phyloP scores from a whole-genome alignment of 2,888 invertebrate species.

The Lamellibrachia satsuma region DNA sequence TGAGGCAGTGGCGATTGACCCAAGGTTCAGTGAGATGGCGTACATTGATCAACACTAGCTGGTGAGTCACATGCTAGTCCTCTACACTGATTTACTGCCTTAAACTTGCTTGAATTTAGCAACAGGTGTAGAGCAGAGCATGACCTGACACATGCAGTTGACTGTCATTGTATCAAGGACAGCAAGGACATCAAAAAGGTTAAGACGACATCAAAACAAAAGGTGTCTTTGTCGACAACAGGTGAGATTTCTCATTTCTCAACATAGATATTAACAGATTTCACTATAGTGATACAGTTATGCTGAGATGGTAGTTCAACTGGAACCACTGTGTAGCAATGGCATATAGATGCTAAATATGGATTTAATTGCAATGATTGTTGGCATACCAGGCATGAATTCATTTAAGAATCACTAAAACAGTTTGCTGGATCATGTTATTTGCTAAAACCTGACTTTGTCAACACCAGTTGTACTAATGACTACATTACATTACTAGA shows the following conservation, averaged over 20 bases:
- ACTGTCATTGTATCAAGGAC: not conserved
- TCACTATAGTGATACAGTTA: not conserved
- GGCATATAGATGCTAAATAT: too few relatives aligned
- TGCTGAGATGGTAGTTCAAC: not conserved
- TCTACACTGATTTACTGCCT: slow-evolving; percentile 17
- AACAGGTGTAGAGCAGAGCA: not conserved
- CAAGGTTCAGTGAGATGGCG: slow-evolving; percentile 5
- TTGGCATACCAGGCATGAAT: too few relatives aligned
- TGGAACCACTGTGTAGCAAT: not conserved
- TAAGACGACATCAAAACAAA: not conserved
- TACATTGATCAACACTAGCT: slow-evolving; percentile 6
- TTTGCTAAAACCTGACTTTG: too few relatives aligned
- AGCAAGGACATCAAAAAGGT: not conserved
- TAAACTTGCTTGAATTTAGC: not conserved
- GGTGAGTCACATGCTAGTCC: not conserved
- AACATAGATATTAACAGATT: not conserved
- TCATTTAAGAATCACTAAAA: too few relatives aligned
- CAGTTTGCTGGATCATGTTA: too few relatives aligned
- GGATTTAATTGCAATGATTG: too few relatives aligned
- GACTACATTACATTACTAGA: too few relatives aligned
- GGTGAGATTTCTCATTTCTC: not conserved
- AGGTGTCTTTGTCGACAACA: not conserved
- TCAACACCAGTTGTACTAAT: too few relatives aligned
- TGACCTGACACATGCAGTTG: not conserved
- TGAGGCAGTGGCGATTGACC: not conserved